These are phyloP conservation scores for Solenopsis fugax DNA, from an alignment of 1,140 invertebrate genomes.

Conservation along the genomic window DNA sequence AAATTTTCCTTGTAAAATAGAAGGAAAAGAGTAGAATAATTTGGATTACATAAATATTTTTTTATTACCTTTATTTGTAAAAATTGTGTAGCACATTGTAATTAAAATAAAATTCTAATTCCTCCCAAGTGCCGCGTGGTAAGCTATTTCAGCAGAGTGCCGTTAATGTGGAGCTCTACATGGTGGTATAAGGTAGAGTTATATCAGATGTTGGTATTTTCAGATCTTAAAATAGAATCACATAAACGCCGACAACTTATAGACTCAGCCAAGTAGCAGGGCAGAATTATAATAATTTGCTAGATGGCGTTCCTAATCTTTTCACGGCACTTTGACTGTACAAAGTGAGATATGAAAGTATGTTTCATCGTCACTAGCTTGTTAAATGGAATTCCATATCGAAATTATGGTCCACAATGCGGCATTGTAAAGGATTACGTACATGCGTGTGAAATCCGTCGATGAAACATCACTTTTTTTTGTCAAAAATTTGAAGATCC, in stretches of 20 bases:
- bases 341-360: conserved; percentile 26
- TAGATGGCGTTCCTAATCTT: conserved; percentile 50
- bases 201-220: conserved; percentile 44
- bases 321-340: neutral
- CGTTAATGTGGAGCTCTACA: conserved; percentile 32
- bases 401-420: conserved; percentile 62
- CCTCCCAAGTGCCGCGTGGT: neutral
- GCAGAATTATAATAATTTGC: conserved; percentile 8
- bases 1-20: neutral
- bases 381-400: conserved; percentile 65
- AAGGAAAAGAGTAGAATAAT: neutral
- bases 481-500: conserved; percentile 59
- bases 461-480: conserved; percentile 70
- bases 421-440: conserved; percentile 69
- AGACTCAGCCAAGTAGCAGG: neutral
- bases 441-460: conserved; percentile 68
- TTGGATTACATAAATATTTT: neutral
- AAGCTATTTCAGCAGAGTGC: neutral
- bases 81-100: neutral
- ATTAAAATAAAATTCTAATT: neutral
- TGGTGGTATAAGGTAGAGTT: conserved; percentile 9
- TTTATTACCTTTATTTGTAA: neutral
- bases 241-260: neutral
- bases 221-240: conserved; percentile 5
- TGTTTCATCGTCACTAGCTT: conserved; percentile 42